These are phyloP conservation scores for Apaloderma vittatum DNA, from an alignment of 2,113 vertebrate species.

Conservation along the genomic window DNA sequence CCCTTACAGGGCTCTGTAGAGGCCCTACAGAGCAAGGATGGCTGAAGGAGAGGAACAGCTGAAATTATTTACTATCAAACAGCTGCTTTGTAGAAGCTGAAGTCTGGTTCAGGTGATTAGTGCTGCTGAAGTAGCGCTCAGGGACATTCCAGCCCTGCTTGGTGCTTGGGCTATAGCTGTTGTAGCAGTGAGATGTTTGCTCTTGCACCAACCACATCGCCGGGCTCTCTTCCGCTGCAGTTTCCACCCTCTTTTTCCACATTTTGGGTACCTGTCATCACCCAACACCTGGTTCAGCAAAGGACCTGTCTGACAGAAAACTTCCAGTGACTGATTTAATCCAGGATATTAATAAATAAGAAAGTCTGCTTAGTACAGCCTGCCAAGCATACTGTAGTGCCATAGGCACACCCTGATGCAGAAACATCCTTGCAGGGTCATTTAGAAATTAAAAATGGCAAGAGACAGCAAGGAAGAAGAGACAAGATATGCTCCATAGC, in stretches of 20 bases:
- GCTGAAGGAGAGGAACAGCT: neutral
- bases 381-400: neutral
- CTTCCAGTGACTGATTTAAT: neutral
- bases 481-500: neutral
- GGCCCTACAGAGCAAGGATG: neutral
- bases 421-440: neutral
- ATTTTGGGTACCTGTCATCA: neutral
- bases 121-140: neutral
- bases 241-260: neutral
- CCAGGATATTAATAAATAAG: neutral
- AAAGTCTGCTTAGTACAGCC: neutral
- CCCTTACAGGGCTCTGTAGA: neutral
- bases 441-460: neutral
- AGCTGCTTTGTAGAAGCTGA: neutral
- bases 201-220: neutral
- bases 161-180: rapidly evolving
- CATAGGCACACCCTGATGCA: neutral
- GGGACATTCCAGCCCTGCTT: neutral
- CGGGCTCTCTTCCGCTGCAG: neutral
- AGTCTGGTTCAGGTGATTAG: neutral
- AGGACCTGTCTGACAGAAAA: neutral
- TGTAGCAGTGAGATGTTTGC: neutral
- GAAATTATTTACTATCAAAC: neutral
- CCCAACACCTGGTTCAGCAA: neutral
- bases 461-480: neutral